Evolutionary conservation across 1,140 invertebrate species (phyloP).

Genomic region (Heliconius congener): DNA sequence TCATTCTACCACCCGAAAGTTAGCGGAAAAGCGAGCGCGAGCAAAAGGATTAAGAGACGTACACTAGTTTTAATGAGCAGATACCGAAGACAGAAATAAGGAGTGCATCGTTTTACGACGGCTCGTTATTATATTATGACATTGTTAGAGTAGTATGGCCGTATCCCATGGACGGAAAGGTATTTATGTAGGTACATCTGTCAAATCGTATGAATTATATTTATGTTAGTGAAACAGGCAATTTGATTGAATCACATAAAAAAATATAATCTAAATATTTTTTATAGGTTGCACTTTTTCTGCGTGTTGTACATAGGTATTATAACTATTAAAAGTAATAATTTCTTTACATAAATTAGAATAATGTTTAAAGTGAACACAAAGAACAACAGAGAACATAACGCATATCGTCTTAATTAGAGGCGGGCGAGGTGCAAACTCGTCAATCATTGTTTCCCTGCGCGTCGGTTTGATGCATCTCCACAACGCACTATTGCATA

Average conservation of each 20-base stretch:
- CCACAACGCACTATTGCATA: slow-evolving; percentile 59
- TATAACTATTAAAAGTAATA: neutral
- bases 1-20: slow-evolving; percentile 79
- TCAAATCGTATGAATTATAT: neutral
- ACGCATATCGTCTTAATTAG: slow-evolving; percentile 79
- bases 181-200: too few relatives aligned
- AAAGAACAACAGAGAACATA: slow-evolving; percentile 49
- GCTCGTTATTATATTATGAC: slow-evolving; percentile 70
- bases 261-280: neutral
- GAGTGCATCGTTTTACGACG: slow-evolving; percentile 62
- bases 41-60: slow-evolving; percentile 60
- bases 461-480: slow-evolving; percentile 62
- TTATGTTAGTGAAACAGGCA: neutral
- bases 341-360: neutral
- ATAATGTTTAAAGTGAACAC: neutral
- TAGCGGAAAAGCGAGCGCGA: slow-evolving; percentile 66
- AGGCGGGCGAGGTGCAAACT: slow-evolving; percentile 75
- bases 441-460: slow-evolving; percentile 76
- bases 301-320: too few relatives aligned
- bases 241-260: neutral
- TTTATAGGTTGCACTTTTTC: too few relatives aligned
- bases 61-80: slow-evolving; percentile 75
- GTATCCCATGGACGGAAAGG: neutral
- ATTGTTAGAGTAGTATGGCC: slow-evolving; percentile 56
- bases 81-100: slow-evolving; percentile 77